phyloP scores from a whole-genome alignment of 1,140 invertebrate genomes.

The Lysiphlebus fabarum region DNA sequence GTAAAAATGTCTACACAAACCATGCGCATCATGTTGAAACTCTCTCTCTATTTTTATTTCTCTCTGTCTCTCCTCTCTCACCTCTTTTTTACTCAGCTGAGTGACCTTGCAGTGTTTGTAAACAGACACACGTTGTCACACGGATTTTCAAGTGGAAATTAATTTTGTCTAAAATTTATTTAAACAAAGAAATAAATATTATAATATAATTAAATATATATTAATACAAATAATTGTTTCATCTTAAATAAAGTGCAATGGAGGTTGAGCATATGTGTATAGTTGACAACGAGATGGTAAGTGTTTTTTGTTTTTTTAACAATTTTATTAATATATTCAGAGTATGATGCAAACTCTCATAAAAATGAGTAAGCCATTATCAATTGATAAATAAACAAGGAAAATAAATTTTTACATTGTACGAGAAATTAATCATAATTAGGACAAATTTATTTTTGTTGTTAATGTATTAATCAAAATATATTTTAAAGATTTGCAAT shows the following conservation, averaged over 20 bases:
- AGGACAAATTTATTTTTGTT: too few species aligned
- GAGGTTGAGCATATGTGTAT: conserved; percentile 47
- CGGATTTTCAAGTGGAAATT: conserved; percentile 16
- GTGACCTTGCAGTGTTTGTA: conserved; percentile 56
- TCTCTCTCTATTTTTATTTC: too few species aligned
- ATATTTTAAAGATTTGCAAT: too few species aligned
- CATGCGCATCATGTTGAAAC: too few species aligned
- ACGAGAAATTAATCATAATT: too few species aligned
- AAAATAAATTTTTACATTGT: too few species aligned
- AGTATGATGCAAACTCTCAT: conserved; percentile 34
- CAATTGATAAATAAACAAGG: not conserved
- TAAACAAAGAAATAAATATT: not conserved
- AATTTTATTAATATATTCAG: conserved; percentile 12
- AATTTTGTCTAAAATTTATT: conserved; percentile 14
- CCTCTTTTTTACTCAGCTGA: conserved; percentile 15
- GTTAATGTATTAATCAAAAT: too few species aligned
- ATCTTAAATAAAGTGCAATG: conserved; percentile 30
- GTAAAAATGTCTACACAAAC: too few species aligned
- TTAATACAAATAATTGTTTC: not conserved
- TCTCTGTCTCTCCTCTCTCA: too few species aligned
- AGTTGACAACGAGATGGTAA: conserved; percentile 49
- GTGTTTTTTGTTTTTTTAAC: conserved; percentile 30
- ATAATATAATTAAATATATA: not conserved
- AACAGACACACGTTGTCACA: conserved; percentile 52
- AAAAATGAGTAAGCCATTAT: conserved; percentile 21